Conservation (phyloP, 1,140 invertebrate species). For the Pseudachorutes palmiensis region DNA sequence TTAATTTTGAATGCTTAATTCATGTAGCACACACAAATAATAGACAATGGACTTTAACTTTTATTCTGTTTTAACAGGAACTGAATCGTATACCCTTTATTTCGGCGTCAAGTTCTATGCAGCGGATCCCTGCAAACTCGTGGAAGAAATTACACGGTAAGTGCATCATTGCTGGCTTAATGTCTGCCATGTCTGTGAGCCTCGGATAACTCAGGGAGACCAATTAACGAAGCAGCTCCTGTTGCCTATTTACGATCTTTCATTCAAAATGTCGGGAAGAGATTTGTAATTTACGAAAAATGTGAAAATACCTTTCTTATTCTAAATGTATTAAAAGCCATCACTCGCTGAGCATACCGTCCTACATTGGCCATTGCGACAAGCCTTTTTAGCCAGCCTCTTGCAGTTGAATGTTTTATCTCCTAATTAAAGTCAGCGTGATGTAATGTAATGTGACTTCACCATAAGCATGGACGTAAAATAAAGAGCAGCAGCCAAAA, state of each 20-base stretch:
- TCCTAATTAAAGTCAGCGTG: background rate
- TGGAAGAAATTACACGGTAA: slow-evolving; percentile 89
- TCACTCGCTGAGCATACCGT: no score
- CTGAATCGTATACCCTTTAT: slow-evolving; percentile 79
- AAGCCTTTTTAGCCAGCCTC: no score
- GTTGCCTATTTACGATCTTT: no score
- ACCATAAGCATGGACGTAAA: background rate
- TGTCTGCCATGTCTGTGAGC: no score
- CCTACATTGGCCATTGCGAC: no score
- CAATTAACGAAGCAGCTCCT: no score
- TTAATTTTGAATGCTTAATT: background rate
- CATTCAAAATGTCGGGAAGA: no score
- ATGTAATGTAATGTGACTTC: background rate
- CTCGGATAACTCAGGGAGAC: no score
- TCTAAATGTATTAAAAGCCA: no score
- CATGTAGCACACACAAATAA: slow-evolving; percentile 40
- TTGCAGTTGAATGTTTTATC: background rate
- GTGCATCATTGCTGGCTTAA: background rate
- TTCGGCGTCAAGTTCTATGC: slow-evolving; percentile 99
- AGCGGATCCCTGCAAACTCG: slow-evolving; percentile 88
- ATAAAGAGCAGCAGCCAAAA: background rate
- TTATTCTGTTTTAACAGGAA: slow-evolving; percentile 42
- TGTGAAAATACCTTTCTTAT: no score
- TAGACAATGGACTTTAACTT: slow-evolving; percentile 46
- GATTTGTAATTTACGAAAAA: no score